phyloP scores from a whole-genome alignment of 2,888 invertebrate genomes.

The Harpagoxenus sublaevis region DNA sequence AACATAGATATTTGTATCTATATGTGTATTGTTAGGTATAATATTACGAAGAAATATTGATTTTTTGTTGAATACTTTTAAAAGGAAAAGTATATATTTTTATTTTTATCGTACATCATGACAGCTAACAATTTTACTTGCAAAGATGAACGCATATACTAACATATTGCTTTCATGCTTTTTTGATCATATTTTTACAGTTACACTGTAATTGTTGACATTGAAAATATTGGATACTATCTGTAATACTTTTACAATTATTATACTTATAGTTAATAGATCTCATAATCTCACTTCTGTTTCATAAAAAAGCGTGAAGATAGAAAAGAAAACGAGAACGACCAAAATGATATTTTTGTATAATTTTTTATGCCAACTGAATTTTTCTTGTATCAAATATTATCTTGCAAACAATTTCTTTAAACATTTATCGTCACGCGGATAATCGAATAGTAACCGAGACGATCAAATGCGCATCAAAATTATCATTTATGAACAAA shows the following conservation, averaged over 20 bases:
- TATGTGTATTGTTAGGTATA: background rate
- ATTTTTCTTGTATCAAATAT: background rate
- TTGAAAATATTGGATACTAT: background rate
- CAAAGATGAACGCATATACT: background rate
- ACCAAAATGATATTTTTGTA: conserved; percentile 27
- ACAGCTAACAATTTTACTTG: conserved; percentile 13
- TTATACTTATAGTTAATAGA: conserved; percentile 12
- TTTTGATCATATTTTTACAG: background rate
- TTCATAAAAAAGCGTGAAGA: background rate
- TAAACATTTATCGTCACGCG: background rate
- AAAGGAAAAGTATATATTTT: conserved; percentile 9
- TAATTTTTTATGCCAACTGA: conserved; percentile 5
- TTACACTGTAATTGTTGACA: background rate
- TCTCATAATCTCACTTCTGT: conserved; percentile 23
- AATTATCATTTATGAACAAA: conserved; percentile 49
- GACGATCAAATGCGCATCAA: conserved; percentile 46
- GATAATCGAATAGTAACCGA: conserved; percentile 12
- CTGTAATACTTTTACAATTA: background rate
- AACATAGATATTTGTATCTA: background rate
- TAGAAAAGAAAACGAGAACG: background rate
- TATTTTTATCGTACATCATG: conserved; percentile 6
- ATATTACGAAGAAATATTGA: conserved; percentile 10
- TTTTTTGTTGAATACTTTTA: conserved; percentile 12
- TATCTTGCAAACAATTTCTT: conserved; percentile 5
- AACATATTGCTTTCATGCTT: background rate